phyloP scores from a whole-genome alignment of 2,888 invertebrate genomes.

The Phyllotreta striolata region DNA sequence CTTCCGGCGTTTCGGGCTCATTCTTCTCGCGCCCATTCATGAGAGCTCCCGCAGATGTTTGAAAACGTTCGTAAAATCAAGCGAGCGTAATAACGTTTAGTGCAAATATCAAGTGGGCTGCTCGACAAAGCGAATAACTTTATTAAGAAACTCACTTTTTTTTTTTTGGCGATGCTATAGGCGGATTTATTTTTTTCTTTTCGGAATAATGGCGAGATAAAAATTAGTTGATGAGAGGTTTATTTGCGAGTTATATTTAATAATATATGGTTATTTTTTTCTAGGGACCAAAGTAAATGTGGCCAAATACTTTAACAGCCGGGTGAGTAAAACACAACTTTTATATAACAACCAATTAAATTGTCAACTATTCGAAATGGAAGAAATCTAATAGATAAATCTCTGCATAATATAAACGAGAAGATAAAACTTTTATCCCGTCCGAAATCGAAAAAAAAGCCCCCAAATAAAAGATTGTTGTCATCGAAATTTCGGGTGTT shows the following conservation, averaged over 20 bases:
- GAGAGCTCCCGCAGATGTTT: slow-evolving; percentile 48
- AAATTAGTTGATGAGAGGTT: no score
- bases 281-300: slow-evolving; percentile 61
- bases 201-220: no score
- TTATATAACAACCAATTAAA: not conserved
- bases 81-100: slow-evolving; percentile 51
- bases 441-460: no score
- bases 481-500: no score
- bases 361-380: no score
- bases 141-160: slow-evolving; percentile 26
- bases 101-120: slow-evolving; percentile 53
- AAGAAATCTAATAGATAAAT: no score
- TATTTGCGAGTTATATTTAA: no score
- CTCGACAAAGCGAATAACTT: slow-evolving; percentile 41
- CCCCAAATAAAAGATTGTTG: no score
- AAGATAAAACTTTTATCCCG: no score
- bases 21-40: slow-evolving; percentile 37
- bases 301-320: slow-evolving; percentile 64
- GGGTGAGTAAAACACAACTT: slow-evolving; percentile 57
- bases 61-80: slow-evolving; percentile 50
- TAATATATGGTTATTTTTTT: no score
- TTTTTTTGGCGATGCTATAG: no score
- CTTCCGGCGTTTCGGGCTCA: slow-evolving; percentile 38
- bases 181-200: not conserved
- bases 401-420: no score